Base-by-base conservation (phyloP, 2,888 invertebrate species). In the Sarcophaga carnaria region DNA sequence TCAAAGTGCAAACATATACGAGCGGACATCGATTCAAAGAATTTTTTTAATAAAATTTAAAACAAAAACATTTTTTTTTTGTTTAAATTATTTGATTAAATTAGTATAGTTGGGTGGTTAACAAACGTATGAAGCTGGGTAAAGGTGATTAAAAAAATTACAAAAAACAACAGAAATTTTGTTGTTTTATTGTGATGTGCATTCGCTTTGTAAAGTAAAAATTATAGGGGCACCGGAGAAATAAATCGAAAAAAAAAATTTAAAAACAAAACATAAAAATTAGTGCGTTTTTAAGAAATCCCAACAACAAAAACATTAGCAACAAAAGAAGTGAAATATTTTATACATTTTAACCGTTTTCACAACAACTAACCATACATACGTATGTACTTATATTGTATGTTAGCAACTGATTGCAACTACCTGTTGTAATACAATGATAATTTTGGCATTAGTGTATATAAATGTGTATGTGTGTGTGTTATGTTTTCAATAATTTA, bases 381-480 rank as follows among this genome's bases (percentile, higher is more conserved):
- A 37, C 8, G 37, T 60, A 59, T 59, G 12, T 27, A 2, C 5
- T 71, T 62, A n/a, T 79, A 27, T 49, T 22, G 14, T 49, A 49
- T 49, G 12, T 60, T 12, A 47, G 59, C 12, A 17, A 54, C 4
- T 22, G 3, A 20, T 27, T 22, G 66, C 49, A 62, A 84, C 45
- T 62, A 78, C 64, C 69, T 84, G 85, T 80, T 84, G 80, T 76
- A 75, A 83, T 72, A 14, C 17, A 75, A 83, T 83, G 1, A 45
- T 54, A 66, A 6, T 63, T 37, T 78, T 5, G 70, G 25, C 22
- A n/a, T 69, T 17, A 10, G 17, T 66, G 63, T 45, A 45, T 54
- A 22, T 62, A 12, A n/a, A 22, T 49, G 14, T 74, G 67, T 25
- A 54, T 66, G 12, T 67, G 62, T 37, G 10, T 8, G 37, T 37